These are phyloP conservation scores for Parambassis ranga DNA, from an alignment of 2,797 vertebrate genomes.

Conservation along the genomic window DNA sequence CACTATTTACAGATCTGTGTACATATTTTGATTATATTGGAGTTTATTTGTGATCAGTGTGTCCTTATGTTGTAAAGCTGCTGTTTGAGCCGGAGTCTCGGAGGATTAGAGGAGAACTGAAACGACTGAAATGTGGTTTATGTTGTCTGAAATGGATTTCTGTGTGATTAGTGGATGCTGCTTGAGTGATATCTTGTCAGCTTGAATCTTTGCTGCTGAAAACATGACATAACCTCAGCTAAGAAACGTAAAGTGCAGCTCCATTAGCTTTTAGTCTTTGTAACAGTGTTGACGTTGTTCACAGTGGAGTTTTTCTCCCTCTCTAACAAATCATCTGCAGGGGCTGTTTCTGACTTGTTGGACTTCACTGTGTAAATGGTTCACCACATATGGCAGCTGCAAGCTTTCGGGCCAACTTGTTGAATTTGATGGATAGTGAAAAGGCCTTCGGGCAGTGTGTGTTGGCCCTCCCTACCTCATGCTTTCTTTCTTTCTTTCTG, in stretches of 20 bases:
- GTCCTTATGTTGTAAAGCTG: too few species aligned
- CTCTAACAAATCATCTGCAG: conserved; percentile 28
- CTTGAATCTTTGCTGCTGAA: background rate
- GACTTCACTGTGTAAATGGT: conserved; percentile 56
- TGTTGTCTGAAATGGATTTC: background rate
- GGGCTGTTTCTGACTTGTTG: conserved; percentile 53
- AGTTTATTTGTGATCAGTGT: too few species aligned
- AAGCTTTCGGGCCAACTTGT: conserved; percentile 66
- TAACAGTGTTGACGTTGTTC: background rate
- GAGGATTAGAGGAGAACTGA: too few species aligned
- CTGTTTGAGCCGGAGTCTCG: background rate
- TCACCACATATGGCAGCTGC: conserved; percentile 62
- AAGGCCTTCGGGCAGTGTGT: conserved; percentile 66
- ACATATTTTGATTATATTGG: background rate
- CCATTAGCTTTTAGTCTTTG: conserved; percentile 2
- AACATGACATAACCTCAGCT: background rate
- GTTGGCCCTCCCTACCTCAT: conserved; percentile 42
- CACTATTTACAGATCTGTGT: background rate
- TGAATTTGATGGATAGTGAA: conserved; percentile 74
- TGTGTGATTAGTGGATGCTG: background rate
- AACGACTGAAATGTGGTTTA: too few species aligned
- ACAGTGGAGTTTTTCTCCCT: background rate
- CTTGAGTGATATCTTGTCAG: background rate
- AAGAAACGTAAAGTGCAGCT: background rate
- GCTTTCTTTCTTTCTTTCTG: conserved; percentile 23